These are phyloP conservation scores for Ashinkailepas kermadecensis DNA, from an alignment of 2,888 invertebrate species.

Conservation along the genomic window DNA sequence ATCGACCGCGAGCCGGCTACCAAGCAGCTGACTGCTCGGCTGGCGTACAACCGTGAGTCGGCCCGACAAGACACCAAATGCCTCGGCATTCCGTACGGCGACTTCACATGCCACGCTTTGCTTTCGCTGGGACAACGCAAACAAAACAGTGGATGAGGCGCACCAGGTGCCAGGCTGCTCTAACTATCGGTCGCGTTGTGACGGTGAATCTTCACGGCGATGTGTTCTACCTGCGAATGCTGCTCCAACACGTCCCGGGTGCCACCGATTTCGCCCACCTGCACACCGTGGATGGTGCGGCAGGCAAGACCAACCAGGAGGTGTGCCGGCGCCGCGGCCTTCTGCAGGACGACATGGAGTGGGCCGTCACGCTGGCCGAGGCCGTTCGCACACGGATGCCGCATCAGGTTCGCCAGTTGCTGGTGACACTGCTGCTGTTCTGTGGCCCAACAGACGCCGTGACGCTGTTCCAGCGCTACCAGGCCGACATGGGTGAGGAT, in stretches of 20 bases:
- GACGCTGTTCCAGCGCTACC: no score
- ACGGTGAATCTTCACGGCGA: not conserved
- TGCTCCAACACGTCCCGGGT: constrained; percentile 37
- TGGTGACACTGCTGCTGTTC: no score
- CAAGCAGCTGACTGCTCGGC: not conserved
- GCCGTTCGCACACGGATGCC: no score
- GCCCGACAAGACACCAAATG: not conserved
- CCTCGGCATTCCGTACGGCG: not conserved
- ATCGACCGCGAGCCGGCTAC: not conserved
- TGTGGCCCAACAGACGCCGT: no score
- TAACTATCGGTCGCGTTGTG: not conserved
- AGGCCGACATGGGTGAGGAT: no score
- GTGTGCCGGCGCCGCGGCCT: no score
- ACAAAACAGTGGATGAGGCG: not conserved
- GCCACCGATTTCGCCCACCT: constrained; percentile 35
- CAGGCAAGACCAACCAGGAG: constrained; percentile 36
- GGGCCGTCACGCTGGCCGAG: no score
- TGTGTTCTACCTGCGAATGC: constrained; percentile 39
- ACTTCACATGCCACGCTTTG: not conserved
- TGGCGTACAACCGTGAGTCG: not conserved
- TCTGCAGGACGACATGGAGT: no score
- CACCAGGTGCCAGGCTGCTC: not conserved
- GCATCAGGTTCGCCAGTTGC: no score
- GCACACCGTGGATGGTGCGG: constrained; percentile 35
- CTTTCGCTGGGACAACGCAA: not conserved